Base-by-base conservation (phyloP, 1,140 invertebrate species). In the Oppia nitens region DNA sequence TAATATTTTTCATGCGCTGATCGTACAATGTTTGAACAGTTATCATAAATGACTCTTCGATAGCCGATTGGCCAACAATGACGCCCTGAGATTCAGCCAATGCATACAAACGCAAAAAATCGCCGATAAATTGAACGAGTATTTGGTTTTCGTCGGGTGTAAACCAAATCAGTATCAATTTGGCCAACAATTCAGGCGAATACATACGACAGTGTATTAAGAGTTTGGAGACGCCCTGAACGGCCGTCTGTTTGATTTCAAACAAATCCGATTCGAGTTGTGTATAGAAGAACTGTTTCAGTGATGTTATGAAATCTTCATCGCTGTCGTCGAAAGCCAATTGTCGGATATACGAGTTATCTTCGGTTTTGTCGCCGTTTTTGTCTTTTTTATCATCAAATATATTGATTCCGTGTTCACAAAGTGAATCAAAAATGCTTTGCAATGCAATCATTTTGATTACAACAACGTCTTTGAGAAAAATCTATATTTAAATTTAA, bases 221-320 rank as follows among this genome's bases (percentile, higher is more conserved):
- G n/a, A 58, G n/a, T 52, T 58, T 58, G 2, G 57, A 47, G 21
- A 58, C n/a, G 21, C 57, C 57, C 51, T 58, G 24, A 40, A 32
- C 25, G 0, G 57, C 25, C 24, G 9, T 23, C 3, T 51, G 1
- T 9, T 24, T 40, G 3, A 58, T 51, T 40, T 27, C 25, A 24
- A 9, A 3, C 4, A 32, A n/a, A 14, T 24, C 17, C 11, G 3
- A 27, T 1, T 25, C 47, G 2, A 58, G 40, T 17, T 47, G 57
- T 21, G 11, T 27, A 6, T 28, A 11, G 27, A 29, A 47, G n/a
- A 57, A 57, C 11, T 47, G 20, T 4, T 47, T 25, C 21, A 57
- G 11, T 4, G 26, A 24, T 9, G 40, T 25, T 6, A 21, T 48
- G 24, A 48, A 57, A 47, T 57, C 29, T 48, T 48, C 17, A 14